Evolutionary conservation across 2,797 vertebrate genomes (phyloP).

Genomic region (Sebastes steindachneri): DNA sequence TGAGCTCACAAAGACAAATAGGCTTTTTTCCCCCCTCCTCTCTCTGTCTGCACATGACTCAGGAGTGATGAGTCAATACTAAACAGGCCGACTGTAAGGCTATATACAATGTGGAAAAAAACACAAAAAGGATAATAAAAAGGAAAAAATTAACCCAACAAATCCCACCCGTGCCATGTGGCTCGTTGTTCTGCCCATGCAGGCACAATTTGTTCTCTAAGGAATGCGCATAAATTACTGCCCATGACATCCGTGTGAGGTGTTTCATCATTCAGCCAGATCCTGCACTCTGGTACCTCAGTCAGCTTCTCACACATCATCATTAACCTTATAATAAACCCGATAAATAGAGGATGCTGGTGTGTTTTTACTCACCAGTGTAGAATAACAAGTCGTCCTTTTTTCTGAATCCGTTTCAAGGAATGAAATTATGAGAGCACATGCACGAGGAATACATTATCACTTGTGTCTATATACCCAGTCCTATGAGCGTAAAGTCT

Average conservation of each 20-base stretch:
- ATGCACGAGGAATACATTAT: slow-evolving; percentile 79
- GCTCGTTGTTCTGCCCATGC: background rate
- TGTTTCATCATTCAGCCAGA: slow-evolving; percentile 83
- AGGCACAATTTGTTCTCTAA: slow-evolving; percentile 31
- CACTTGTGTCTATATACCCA: slow-evolving; percentile 28
- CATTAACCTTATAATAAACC: background rate
- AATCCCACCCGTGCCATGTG: slow-evolving; percentile 19
- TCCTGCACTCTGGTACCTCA: slow-evolving; percentile 45
- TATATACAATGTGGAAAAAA: background rate
- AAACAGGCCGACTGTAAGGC: background rate
- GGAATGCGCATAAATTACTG: slow-evolving; percentile 39
- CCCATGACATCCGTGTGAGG: slow-evolving; percentile 65
- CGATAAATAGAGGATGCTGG: background rate
- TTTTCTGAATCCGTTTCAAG: slow-evolving; percentile 63
- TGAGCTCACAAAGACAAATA: background rate
- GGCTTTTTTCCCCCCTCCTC: background rate
- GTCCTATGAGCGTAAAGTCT: background rate
- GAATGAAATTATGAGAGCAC: slow-evolving; percentile 81
- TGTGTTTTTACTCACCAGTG: slow-evolving; percentile 53
- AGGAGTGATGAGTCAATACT: background rate
- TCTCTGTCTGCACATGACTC: slow-evolving; percentile 1
- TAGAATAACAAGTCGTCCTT: slow-evolving; percentile 11
- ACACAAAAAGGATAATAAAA: background rate
- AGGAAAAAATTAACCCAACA: background rate
- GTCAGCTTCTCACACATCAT: background rate